A percentile compares a stretch with the other conserved stretches of the same genome.
These are phyloP conservation scores for Drosophila ambigua DNA, from an alignment of 1,140 invertebrate genomes.

Conservation along the genomic window DNA sequence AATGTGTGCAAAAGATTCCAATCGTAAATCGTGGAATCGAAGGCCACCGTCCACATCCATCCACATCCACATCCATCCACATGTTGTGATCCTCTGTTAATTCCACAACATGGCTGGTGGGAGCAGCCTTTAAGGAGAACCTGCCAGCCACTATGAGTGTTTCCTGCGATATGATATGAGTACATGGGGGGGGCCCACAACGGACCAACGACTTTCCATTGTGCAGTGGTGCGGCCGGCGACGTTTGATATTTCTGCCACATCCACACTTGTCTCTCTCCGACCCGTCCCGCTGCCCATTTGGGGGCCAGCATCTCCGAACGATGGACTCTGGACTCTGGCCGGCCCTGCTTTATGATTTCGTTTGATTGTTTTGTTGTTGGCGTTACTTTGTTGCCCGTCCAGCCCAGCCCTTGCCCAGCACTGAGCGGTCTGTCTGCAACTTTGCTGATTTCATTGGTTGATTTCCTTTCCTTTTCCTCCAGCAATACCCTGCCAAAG, in stretches of 20 bases:
- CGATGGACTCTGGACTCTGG: background rate
- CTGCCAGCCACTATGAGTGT: background rate
- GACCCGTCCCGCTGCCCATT: background rate
- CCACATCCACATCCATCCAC: too few species aligned
- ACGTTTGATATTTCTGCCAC: slow-evolving; percentile 31
- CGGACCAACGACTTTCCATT: slow-evolving; percentile 19
- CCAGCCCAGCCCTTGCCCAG: background rate
- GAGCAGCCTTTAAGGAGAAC: slow-evolving; percentile 14
- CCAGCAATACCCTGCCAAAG: slow-evolving; percentile 7
- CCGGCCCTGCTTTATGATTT: slow-evolving; percentile 44
- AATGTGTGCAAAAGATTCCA: slow-evolving; percentile 26
- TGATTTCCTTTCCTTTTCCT: slow-evolving; percentile 31
- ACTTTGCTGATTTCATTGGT: slow-evolving; percentile 67
- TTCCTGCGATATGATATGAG: background rate
- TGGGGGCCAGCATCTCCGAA: too few species aligned
- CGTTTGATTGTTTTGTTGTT: slow-evolving; percentile 49
- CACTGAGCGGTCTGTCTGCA: slow-evolving; percentile 59
- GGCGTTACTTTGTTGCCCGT: slow-evolving; percentile 28
- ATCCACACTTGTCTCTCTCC: slow-evolving; percentile 21
- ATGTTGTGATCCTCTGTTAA: slow-evolving; percentile 30
- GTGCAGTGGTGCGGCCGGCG: slow-evolving; percentile 2
- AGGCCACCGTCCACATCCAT: slow-evolving; percentile 6
- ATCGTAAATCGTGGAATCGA: slow-evolving; percentile 35
- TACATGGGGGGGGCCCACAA: slow-evolving; percentile 12
- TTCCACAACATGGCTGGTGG: slow-evolving; percentile 14